These are phyloP conservation scores for Lepidocolaptes lacrymiger DNA, from an alignment of 2,797 vertebrate genomes.

Conservation along the genomic window DNA sequence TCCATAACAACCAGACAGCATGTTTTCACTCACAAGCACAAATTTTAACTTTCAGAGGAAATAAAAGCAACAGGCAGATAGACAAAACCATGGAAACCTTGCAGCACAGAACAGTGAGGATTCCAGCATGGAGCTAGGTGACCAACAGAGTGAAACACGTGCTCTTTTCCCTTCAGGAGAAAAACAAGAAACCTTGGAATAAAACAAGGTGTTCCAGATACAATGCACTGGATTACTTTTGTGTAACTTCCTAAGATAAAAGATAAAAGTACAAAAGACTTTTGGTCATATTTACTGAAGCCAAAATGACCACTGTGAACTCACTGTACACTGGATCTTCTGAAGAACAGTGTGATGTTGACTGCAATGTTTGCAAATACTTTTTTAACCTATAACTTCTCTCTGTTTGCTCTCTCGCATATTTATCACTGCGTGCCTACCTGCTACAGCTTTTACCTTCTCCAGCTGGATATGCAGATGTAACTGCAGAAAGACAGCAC, in stretches of 20 bases:
- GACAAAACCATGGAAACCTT: slow-evolving; percentile 6
- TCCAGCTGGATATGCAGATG: background rate
- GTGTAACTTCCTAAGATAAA: background rate
- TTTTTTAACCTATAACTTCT: background rate
- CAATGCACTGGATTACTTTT: background rate
- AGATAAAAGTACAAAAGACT: background rate
- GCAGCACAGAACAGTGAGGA: background rate
- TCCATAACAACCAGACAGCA: background rate
- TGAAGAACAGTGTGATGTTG: background rate
- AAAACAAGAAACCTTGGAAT: background rate
- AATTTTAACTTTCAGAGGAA: background rate
- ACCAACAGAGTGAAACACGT: background rate
- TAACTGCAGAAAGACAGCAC: fast-evolving
- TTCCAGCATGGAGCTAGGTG: background rate
- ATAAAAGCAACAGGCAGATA: background rate
- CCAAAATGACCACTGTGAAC: background rate
- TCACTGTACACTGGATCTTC: background rate
- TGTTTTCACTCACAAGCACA: slow-evolving; percentile 11
- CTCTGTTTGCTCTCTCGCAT: background rate
- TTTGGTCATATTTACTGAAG: background rate
- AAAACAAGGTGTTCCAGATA: background rate
- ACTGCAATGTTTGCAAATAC: background rate
- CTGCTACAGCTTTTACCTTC: background rate
- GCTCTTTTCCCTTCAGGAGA: background rate
- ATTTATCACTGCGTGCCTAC: background rate